phyloP scores from a whole-genome alignment of 1,140 invertebrate species.

The Drosophila ogumai region DNA sequence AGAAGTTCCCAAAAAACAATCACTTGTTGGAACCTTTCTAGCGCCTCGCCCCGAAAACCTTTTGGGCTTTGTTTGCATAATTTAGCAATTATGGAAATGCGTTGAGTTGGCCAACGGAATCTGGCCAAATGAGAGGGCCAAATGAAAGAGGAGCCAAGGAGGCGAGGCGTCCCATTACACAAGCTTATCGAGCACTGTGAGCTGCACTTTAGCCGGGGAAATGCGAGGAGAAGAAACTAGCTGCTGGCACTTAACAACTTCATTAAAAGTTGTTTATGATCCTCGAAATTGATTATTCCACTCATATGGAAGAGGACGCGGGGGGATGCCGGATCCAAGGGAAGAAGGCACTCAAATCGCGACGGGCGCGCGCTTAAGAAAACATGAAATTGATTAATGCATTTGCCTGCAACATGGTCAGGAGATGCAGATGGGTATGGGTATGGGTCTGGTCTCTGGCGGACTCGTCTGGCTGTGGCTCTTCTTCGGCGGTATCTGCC shows the following conservation, averaged over 20 bases:
- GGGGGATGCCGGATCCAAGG: slow-evolving; percentile 13
- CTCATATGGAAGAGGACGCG: slow-evolving; percentile 55
- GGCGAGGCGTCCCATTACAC: slow-evolving; percentile 61
- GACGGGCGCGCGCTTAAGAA: slow-evolving; percentile 80
- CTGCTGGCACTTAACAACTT: slow-evolving; percentile 84
- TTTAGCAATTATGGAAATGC: slow-evolving; percentile 83
- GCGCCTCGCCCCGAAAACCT: slow-evolving; percentile 15
- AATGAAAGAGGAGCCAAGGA: slow-evolving; percentile 11
- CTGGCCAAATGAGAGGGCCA: slow-evolving; percentile 34
- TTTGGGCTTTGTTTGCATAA: slow-evolving; percentile 59
- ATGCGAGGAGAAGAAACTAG: slow-evolving; percentile 58
- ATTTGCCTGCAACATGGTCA: slow-evolving; percentile 76
- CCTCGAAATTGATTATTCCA: slow-evolving; percentile 85
- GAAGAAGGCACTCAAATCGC: slow-evolving; percentile 69
- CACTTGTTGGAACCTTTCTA: slow-evolving; percentile 66
- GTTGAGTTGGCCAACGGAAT: slow-evolving; percentile 44
- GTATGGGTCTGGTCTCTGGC: not conserved
- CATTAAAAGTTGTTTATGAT: slow-evolving; percentile 85
- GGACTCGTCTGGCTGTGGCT: slow-evolving; percentile 6
- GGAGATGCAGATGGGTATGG: slow-evolving; percentile 24
- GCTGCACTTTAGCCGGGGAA: slow-evolving; percentile 63
- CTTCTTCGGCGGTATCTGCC: slow-evolving; percentile 60
- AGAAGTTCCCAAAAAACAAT: slow-evolving; percentile 55
- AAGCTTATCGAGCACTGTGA: slow-evolving; percentile 56
- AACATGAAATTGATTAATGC: slow-evolving; percentile 85